Evolutionary conservation across 2,888 invertebrate species (phyloP).

Genomic region (Emmelina monodactyla): DNA sequence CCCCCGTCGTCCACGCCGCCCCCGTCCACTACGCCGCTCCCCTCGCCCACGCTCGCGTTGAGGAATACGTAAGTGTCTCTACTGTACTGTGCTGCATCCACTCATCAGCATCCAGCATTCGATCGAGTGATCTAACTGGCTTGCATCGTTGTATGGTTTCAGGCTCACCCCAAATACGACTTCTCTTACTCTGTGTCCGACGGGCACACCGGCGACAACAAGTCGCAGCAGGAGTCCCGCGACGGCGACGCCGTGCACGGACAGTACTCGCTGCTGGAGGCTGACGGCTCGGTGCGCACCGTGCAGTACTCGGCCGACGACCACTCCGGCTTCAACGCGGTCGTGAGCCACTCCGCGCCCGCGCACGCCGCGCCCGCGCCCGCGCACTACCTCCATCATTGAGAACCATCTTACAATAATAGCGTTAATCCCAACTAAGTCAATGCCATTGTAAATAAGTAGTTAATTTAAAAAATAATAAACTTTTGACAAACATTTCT

Average conservation of each 20-base stretch:
- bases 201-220: constrained; percentile 64
- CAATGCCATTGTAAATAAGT: no score
- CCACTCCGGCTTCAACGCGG: constrained; percentile 33
- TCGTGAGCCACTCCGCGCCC: constrained; percentile 20
- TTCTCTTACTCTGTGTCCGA: constrained; percentile 64
- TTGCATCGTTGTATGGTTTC: constrained; percentile 11
- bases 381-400: constrained; percentile 27
- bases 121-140: background rate
- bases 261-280: constrained; percentile 37
- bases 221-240: constrained; percentile 60
- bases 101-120: no score
- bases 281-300: constrained; percentile 54
- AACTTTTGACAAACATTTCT: no score
- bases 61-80: constrained; percentile 17
- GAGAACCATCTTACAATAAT: no score
- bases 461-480: no score
- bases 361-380: constrained; percentile 24
- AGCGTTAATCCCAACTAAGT: no score
- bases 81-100: no score
- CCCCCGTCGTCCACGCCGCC: constrained; percentile 25
- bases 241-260: constrained; percentile 68
- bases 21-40: constrained; percentile 19
- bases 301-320: constrained; percentile 57
- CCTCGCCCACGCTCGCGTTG: constrained; percentile 17
- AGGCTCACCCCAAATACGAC: constrained; percentile 59